Evolutionary conservation across 2,888 invertebrate genomes (phyloP).

Genomic region (Scaptomyza tumidula): DNA sequence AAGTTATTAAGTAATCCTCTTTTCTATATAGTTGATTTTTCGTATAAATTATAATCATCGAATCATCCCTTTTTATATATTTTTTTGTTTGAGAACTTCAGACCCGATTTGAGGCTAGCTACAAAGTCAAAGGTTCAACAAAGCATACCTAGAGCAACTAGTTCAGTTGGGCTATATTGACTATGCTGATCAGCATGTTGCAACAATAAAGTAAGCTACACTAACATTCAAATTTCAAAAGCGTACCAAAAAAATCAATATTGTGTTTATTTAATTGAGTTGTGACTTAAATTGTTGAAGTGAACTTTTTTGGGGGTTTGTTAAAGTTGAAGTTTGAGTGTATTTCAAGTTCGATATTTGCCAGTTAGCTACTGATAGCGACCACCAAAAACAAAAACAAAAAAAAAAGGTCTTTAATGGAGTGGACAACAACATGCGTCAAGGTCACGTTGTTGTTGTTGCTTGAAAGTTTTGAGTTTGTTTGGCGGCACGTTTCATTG

Average conservation of each 20-base stretch:
- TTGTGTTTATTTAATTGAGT: neutral
- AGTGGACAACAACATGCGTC: constrained; percentile 50
- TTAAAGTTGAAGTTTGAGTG: constrained; percentile 8
- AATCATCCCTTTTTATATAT: neutral
- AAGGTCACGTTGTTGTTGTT: constrained; percentile 51
- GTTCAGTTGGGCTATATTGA: neutral
- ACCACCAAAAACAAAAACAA: neutral
- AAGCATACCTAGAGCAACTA: neutral
- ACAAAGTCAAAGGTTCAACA: neutral
- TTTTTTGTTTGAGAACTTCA: neutral
- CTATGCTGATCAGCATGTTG: neutral
- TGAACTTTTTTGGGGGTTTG: neutral
- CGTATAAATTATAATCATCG: neutral
- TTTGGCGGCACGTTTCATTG: constrained; percentile 72
- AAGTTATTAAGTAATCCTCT: neutral
- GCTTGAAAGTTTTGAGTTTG: constrained; percentile 37
- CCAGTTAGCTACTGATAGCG: neutral
- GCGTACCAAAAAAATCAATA: too few relatives aligned
- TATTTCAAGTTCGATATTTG: constrained; percentile 19
- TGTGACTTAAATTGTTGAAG: neutral
- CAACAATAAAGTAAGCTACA: too few relatives aligned
- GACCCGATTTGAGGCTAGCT: neutral
- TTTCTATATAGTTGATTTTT: neutral
- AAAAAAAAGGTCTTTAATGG: constrained; percentile 38
- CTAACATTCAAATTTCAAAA: too few relatives aligned